Base-by-base conservation (phyloP, 1,140 invertebrate species). In the Marisa cornuarietis region DNA sequence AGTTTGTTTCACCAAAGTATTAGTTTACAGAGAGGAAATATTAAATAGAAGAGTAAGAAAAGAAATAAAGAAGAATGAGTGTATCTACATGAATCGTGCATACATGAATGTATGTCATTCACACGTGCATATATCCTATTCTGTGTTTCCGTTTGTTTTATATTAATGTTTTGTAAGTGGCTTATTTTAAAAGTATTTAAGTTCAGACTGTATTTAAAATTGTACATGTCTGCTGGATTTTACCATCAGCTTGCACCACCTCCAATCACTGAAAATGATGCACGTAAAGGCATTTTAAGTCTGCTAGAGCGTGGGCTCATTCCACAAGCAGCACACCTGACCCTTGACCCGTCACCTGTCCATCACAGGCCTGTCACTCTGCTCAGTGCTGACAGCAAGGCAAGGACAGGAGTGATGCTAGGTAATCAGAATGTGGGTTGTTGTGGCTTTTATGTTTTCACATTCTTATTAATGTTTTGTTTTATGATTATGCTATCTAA, bases 321-420 rank as follows among this genome's bases (percentile, higher is more conserved):
- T 52, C 91, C 91, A 22, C 88, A 88, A 22, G 87, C 88, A 42
- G 88, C 90, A 31, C 85, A 91, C 75, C 79, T 91, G 65, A 90
- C 88, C 49, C 85, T 91, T 80, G 90, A 91, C 68, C 91, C 90
- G 31, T 90, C 90, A 62, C 91, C 91, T 54, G 87, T 91, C 22
- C 82, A 82, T 74, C 85, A 89, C 61, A 89, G 81, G 79, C 66
- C 83, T 13, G 83, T 83, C 10, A 83, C 80, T 13, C 81, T 90
- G n/a, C 86, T 90, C 82, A 81, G 87, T 72, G 83, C 87, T 26
- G 80, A 85, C 49, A 85, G 87, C 24, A 87, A 84, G 82, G 85
- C 54, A 66, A 87, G 82, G 78, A 75, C 79, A 71, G 84, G 82
- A n/a, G 75, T 83, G 63, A 78, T 85, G 49, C 78, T 84, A 83